Evolutionary conservation across 1,140 invertebrate genomes (phyloP), one percentile per base, ranked within the genome.

Genomic region (Drosophila sp.): DNA sequence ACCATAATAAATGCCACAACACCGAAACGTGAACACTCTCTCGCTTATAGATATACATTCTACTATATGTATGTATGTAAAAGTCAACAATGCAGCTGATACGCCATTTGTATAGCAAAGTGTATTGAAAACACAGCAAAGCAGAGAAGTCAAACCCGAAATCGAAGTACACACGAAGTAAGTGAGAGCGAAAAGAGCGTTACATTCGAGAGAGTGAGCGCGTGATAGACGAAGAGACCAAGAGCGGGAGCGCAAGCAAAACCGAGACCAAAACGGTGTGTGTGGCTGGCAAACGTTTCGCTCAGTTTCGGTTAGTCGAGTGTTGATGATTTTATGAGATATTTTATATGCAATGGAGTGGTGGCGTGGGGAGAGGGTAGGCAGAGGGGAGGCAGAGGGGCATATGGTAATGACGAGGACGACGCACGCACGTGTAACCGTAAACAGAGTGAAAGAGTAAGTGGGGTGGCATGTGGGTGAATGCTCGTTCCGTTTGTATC

Each of bases 371-470:
- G n/a, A n/a, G n/a, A 38, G 11, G 34, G 34, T 4, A 38, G 59
- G n/a, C n/a, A 59, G 59, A 36, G 18, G 25, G 7, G 18, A 13
- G 21, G 48, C 1, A 0, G 29, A 7, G 34, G 46, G 40, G 7
- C 40, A 27, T 38, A 54, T 65, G 43, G 63, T 32, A 51, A 50
- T 78, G 70, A 57, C 67, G 65, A 76, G 61, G 72, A 64, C 73
- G 71, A 76, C 81, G 78, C 65, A 70, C 58, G 66, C 82, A 87
- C 82, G 82, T 87, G 82, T 87, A 89, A 82, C 75, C 78, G 78
- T 87, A 87, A 86, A 86, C 86, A 87, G 81, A 81, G 81, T 81
- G 69, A 78, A 67, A 71, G 25, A 38, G 34, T 69, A 18, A 18
- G 4, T 48, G 8, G 43, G 43, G 43, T 48, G 29, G 27, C 27